Evolutionary conservation across 2,797 vertebrate genomes (phyloP).

Genomic region (Manis pentadactyla): DNA sequence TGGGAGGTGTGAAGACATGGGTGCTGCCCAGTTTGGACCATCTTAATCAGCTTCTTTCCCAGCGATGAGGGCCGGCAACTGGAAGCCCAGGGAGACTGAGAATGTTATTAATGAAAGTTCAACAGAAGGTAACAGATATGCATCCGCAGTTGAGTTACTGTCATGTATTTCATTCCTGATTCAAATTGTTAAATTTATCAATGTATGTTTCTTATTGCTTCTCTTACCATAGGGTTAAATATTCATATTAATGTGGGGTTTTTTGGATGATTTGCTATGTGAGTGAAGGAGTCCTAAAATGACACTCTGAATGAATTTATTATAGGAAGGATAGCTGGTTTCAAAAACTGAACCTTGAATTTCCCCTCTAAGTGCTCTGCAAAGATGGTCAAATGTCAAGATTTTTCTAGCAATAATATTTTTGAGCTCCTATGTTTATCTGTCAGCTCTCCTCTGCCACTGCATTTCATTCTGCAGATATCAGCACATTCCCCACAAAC

Average conservation of each 20-base stretch:
- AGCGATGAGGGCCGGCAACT: background rate
- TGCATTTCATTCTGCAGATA: conserved; percentile 71
- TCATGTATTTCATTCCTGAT: conserved; percentile 24
- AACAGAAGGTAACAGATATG: conserved; percentile 9
- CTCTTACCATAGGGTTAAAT: conserved; percentile 65
- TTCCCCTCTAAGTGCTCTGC: conserved; percentile 57
- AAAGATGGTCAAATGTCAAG: conserved; percentile 78
- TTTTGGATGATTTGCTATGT: background rate
- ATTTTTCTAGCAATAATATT: conserved; percentile 77
- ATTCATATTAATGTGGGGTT: conserved; percentile 61
- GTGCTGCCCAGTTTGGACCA: background rate
- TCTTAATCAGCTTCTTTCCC: background rate
- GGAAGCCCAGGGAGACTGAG: background rate
- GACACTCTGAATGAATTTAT: conserved; percentile 51
- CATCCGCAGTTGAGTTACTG: conserved; percentile 54
- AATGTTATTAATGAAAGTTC: background rate
- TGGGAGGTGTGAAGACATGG: background rate
- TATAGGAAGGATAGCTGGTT: conserved; percentile 68
- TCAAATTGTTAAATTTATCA: conserved; percentile 38
- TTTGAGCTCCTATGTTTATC: conserved; percentile 70
- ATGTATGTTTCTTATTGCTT: conserved; percentile 53
- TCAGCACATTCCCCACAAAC: conserved; percentile 72
- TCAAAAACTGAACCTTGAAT: conserved; percentile 62
- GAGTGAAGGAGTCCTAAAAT: conserved; percentile 11
- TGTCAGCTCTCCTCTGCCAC: conserved; percentile 60